Base-by-base conservation (phyloP, 2,888 invertebrate species). In the Phyllotreta striolata region DNA sequence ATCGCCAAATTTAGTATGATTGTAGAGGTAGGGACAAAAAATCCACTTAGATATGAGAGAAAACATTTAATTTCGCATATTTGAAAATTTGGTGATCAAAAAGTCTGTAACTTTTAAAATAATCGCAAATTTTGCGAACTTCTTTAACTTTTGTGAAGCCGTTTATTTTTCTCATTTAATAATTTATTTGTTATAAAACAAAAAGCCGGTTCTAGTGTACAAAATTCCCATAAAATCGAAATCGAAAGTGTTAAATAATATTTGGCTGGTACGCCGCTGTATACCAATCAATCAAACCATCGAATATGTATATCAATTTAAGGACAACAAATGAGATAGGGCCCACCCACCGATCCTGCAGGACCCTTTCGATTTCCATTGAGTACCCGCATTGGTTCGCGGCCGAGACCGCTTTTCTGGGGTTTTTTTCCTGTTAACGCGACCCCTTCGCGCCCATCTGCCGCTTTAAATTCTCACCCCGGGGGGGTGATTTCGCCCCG, bases 221-320 rank as follows among this genome's bases (percentile, higher is more conserved):
- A n/a, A n/a, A 24, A 24, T 24, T 24, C 24, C 24, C 24, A 24
- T 24, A 24, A 24, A 24, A 24, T 24, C 1, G 4, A 24, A 24
- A 3, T 24, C 24, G 24, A 24, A 24, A 24, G 24, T 24, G 24
- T 24, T 35, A 34, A 44, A 14, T 13, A 55, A 40, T 12, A 49
- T 49, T 40, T 14, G 14, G 8, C 40, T 51, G 3, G 38, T 52
- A 40, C 70, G 73, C 71, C 52, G 38, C 52, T 52, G 52, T 38
- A n/a, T 14, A 52, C 38, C 73, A 72, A 73, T 74, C 73, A 72
- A 69, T 72, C 70, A 51, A 24, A 72, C 68, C 70, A 68, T 58
- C 73, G 72, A 74, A 74, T 74, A 74, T 24, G 4, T 24, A 24
- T 74, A 72, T 74, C 74, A 73, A 73, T 73, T 70, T 71, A 65